Conservation (phyloP, 30 jellyfish, hydroid and myxozoan genomes). For the Hydra vulgaris region DNA sequence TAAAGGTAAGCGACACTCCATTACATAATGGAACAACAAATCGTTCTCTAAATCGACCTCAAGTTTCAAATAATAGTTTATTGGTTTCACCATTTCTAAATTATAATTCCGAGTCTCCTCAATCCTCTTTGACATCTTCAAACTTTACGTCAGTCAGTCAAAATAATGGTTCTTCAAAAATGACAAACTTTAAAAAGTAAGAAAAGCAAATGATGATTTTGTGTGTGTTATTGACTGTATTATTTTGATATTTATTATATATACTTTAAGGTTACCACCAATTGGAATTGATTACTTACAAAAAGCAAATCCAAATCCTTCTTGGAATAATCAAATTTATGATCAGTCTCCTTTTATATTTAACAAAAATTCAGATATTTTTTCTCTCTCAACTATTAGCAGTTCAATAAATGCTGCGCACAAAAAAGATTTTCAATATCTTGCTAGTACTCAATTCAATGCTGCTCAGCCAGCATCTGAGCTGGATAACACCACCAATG, state of each 20-base stretch:
- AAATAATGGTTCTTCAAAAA: slow-evolving; percentile 55
- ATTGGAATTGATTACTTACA: background rate
- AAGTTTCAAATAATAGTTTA: background rate
- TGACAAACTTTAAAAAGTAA: slow-evolving; percentile 34
- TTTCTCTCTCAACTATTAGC: background rate
- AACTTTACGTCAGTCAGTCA: slow-evolving; percentile 88
- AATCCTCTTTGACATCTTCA: slow-evolving; percentile 93
- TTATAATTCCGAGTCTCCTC: background rate
- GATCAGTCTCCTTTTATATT: background rate
- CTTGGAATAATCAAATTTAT: background rate
- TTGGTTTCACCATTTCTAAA: background rate
- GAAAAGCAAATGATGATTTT: too few relatives aligned
- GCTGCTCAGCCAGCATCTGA: background rate
- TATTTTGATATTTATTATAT: too few relatives aligned
- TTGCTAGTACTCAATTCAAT: background rate
- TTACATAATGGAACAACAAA: background rate
- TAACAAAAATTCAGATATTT: background rate
- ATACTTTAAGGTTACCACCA: background rate
- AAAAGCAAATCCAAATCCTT: background rate
- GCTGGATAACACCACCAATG: background rate
- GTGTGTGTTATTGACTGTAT: too few relatives aligned
- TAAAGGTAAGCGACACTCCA: background rate
- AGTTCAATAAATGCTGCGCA: background rate
- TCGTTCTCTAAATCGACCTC: background rate
- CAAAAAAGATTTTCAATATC: background rate